phyloP scores from a whole-genome alignment of 1,140 invertebrate genomes.

The Ridgeia piscesae region DNA sequence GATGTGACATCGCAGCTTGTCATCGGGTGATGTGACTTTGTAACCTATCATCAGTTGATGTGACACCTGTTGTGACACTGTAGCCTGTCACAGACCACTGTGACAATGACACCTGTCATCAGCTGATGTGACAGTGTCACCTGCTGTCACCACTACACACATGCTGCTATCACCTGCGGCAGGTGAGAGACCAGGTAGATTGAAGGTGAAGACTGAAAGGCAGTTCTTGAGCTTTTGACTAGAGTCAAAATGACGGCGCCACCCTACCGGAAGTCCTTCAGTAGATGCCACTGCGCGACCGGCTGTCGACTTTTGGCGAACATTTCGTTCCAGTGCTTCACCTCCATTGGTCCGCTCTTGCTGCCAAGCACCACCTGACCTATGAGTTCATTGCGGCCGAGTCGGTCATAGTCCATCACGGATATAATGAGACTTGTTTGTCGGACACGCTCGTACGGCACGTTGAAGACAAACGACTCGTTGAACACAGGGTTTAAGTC shows the following conservation, averaged over 20 bases:
- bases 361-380: slow-evolving; percentile 82
- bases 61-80: too few relatives aligned
- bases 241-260: neutral
- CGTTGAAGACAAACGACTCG: slow-evolving; percentile 65
- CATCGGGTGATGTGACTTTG: neutral
- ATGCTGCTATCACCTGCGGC: neutral
- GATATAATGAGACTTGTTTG: slow-evolving; percentile 82
- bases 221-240: neutral
- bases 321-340: slow-evolving; percentile 89
- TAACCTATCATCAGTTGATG: neutral
- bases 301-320: slow-evolving; percentile 80
- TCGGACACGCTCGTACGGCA: slow-evolving; percentile 71
- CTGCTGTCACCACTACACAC: neutral
- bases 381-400: slow-evolving; percentile 81
- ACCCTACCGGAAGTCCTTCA: slow-evolving; percentile 63
- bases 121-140: neutral
- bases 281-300: slow-evolving; percentile 82
- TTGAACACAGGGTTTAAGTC: slow-evolving; percentile 67
- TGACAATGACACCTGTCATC: too few relatives aligned
- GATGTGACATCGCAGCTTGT: too few relatives aligned
- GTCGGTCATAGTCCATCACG: slow-evolving; percentile 82
- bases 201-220: neutral
- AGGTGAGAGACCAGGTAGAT: neutral
- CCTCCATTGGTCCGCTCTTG: slow-evolving; percentile 76
- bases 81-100: too few relatives aligned